Base-by-base conservation (phyloP, 2,797 vertebrate genomes). In the Amblyopsis hoosieri region DNA sequence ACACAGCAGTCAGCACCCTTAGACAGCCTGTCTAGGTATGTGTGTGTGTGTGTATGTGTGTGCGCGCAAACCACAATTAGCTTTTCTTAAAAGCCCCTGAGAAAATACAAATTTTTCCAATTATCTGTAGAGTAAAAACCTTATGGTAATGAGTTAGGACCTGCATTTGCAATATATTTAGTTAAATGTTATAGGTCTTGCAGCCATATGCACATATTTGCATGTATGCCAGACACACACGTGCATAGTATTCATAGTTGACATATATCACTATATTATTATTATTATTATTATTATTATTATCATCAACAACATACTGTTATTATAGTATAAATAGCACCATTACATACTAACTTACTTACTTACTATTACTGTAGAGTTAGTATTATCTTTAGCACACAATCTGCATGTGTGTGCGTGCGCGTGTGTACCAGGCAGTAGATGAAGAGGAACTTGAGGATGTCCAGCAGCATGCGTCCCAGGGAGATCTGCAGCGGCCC, bases 401-500 rank as follows among this genome's bases (percentile, higher is more conserved):
- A 23, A 4, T 63, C 7, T 57, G 9, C 45, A 2, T 15, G 12
- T 0, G 1, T 12, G 8, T 62, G 50, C 4, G 45, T 57, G 3
- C 56, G 19, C 19, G 45, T 33, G 12, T 67, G 73, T 81, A 91
- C 97, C 77, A 99, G 94, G 72, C 97, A 99, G 83, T 99, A 99
- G 83, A 99, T 99, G 89, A 99, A 99, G 3, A 99, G 94, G 87
- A 99, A 99, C 87, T 99, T 99, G 69, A 99, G 92, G 87, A 99
- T 99, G 88, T 99, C 97, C 80, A 99, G 90, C 33, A 99, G 88
- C 97, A 99, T 99, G 75, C 97, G 92, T 67, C 97, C 97, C 51
- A 99, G 91, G 45, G 97, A 99, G 83, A 99, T 99, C 80, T 99
- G 97, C 69, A 99, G 93, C 11, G 97, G 97, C 57, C 97, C 97